Conservation (phyloP, 1,140 invertebrate species). For the Heliothis subflexa region DNA sequence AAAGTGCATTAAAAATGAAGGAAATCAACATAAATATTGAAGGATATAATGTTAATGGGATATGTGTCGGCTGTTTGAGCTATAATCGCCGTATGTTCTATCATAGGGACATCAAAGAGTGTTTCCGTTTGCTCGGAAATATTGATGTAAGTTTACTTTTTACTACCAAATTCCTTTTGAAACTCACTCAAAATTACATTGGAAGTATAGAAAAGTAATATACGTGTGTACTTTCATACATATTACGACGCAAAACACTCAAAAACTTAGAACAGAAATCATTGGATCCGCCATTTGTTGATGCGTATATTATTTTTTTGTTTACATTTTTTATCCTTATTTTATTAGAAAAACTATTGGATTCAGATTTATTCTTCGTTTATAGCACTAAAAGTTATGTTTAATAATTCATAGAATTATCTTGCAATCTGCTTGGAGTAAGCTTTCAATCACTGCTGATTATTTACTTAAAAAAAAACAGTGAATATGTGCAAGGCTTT, state of each 20-base stretch:
- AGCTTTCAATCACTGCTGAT: too few relatives aligned
- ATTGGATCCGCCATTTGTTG: conserved; percentile 66
- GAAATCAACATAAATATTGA: conserved; percentile 83
- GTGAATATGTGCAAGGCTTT: too few relatives aligned
- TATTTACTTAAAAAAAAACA: too few relatives aligned
- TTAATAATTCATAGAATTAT: neutral
- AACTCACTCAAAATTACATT: neutral
- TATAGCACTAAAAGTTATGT: too few relatives aligned
- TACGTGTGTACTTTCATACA: conserved; percentile 13
- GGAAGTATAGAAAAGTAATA: neutral
- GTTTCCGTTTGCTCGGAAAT: conserved; percentile 70
- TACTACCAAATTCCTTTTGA: neutral
- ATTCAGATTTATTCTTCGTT: too few relatives aligned
- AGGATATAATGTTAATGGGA: conserved; percentile 82
- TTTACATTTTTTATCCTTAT: neutral
- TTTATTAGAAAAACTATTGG: neutral
- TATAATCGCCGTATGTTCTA: conserved; percentile 78
- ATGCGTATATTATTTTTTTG: conserved; percentile 1
- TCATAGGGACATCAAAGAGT: conserved; percentile 64
- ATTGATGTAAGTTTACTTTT: conserved; percentile 73
- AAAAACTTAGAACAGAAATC: conserved; percentile 71
- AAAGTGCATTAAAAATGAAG: conserved; percentile 66
- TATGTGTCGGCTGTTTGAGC: conserved; percentile 79
- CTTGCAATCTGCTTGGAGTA: neutral
- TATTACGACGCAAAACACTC: conserved; percentile 40